Conservation (phyloP, 2,888 invertebrate genomes). For the Halictus ligatus region DNA sequence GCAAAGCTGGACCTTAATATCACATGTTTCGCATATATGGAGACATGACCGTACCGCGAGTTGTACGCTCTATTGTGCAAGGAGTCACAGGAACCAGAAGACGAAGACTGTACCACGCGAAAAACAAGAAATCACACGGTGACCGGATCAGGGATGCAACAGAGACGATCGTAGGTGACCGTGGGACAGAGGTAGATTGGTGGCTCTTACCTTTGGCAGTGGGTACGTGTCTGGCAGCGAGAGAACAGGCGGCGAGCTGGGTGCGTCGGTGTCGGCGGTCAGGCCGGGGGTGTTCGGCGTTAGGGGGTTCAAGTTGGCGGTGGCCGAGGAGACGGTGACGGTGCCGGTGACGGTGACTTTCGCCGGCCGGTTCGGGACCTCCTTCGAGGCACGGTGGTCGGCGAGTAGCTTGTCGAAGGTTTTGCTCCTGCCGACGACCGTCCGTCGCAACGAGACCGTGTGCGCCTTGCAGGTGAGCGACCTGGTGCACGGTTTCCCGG, state of each 20-base stretch:
- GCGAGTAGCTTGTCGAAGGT: conserved; percentile 91
- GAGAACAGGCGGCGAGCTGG: conserved; percentile 83
- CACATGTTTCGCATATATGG: neutral
- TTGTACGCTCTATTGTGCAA: neutral
- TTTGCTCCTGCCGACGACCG: conserved; percentile 90
- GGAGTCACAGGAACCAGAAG: neutral
- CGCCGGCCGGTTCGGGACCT: conserved; percentile 81
- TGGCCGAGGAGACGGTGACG: conserved; percentile 73
- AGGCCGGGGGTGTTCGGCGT: conserved; percentile 84
- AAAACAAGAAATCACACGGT: neutral
- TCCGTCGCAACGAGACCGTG: conserved; percentile 89
- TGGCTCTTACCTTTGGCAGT: conserved; percentile 81
- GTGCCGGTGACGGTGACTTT: conserved; percentile 73
- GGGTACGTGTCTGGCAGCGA: conserved; percentile 83
- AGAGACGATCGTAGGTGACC: neutral
- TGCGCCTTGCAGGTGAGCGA: conserved; percentile 91
- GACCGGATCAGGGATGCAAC: conserved; percentile 3
- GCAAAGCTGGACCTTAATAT: no score
- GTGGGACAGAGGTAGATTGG: neutral
- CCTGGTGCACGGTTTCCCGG: conserved; percentile 90
- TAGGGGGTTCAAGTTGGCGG: conserved; percentile 75
- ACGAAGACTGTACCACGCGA: neutral
- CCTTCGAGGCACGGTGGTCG: conserved; percentile 90
- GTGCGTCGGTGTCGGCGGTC: conserved; percentile 87
- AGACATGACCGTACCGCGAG: neutral